Evolutionary conservation across 2,888 invertebrate species (phyloP).

Genomic region (Pheosia tremula): DNA sequence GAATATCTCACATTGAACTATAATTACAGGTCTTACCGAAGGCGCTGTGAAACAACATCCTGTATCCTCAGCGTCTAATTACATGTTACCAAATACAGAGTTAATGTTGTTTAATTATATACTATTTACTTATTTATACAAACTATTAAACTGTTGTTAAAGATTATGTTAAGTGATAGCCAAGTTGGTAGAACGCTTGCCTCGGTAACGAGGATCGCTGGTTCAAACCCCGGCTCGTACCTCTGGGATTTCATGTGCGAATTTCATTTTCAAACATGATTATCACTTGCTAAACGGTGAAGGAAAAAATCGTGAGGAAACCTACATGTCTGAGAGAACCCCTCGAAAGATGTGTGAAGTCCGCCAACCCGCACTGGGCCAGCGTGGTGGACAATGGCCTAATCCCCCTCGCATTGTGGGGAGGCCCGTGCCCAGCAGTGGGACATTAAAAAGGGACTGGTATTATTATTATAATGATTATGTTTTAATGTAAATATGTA

Average conservation of each 20-base stretch:
- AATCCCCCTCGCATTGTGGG: no score
- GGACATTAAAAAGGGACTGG: no score
- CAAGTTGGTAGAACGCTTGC: neutral
- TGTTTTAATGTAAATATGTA: no score
- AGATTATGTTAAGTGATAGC: slow-evolving; percentile 1
- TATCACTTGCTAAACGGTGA: neutral
- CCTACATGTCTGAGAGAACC: no score
- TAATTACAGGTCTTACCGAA: slow-evolving; percentile 34
- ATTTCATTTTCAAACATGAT: neutral
- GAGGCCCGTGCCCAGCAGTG: no score
- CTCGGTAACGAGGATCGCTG: neutral
- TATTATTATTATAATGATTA: no score
- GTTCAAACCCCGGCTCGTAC: no score
- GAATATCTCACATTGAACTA: no score
- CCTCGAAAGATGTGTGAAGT: no score
- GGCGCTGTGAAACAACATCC: slow-evolving; percentile 37
- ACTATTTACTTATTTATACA: neutral
- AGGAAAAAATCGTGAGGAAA: neutral
- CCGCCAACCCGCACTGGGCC: no score
- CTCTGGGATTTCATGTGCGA: neutral
- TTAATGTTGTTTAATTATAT: neutral
- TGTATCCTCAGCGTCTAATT: slow-evolving; percentile 15
- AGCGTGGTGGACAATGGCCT: no score
- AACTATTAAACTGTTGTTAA: slow-evolving; percentile 1
- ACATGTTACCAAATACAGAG: slow-evolving; percentile 11